Evolutionary conservation across 2,797 vertebrate species (phyloP).

Genomic region (Myripristis murdjan): DNA sequence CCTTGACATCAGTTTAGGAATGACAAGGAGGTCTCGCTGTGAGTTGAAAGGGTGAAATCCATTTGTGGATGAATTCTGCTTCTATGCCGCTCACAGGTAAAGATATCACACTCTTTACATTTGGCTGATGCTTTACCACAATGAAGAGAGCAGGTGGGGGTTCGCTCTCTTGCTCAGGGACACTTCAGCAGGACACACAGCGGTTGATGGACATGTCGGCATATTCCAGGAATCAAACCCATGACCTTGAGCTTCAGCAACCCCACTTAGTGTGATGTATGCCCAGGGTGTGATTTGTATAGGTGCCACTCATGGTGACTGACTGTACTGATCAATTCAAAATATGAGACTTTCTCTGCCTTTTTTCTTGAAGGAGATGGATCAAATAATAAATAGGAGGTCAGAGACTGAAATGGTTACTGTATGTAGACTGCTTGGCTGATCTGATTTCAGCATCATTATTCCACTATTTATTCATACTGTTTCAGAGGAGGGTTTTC

Average conservation of each 20-base stretch:
- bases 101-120: background rate
- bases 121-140: background rate
- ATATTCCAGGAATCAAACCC: too few species aligned
- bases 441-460: slow-evolving; percentile 75
- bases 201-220: background rate
- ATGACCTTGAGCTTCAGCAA: too few species aligned
- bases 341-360: slow-evolving; percentile 73
- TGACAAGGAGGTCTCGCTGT: slow-evolving; percentile 57
- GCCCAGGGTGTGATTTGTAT: slow-evolving; percentile 75
- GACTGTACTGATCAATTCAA: slow-evolving; percentile 82
- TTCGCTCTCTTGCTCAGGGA: too few species aligned
- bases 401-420: slow-evolving; percentile 85
- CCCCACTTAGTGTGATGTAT: too few species aligned
- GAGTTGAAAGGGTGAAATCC: slow-evolving; percentile 16
- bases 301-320: slow-evolving; percentile 82
- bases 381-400: slow-evolving; percentile 67
- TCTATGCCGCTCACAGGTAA: background rate
- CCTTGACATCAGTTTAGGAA: slow-evolving; percentile 82
- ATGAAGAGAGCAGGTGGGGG: background rate
- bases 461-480: slow-evolving; percentile 87
- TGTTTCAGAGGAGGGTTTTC: slow-evolving; percentile 90
- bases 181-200: background rate
- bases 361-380: slow-evolving; percentile 59
- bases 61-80: background rate
- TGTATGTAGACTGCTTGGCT: slow-evolving; percentile 76